Evolutionary conservation across 2,888 invertebrate genomes (phyloP), one percentile per base, ranked within the genome.

Genomic region (Heliconius erato): DNA sequence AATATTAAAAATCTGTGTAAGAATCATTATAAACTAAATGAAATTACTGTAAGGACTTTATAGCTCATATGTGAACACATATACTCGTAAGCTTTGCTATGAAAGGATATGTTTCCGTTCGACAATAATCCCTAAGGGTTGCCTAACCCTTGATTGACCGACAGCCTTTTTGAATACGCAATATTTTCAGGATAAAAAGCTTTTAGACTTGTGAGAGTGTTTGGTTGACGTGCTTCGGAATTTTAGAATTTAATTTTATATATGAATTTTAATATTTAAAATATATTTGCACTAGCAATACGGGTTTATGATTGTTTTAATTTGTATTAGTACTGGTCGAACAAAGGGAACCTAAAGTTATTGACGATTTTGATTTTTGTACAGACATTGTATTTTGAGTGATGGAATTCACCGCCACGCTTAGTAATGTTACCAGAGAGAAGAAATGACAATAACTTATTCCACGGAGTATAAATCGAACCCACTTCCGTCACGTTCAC

Each of bases 121-220:
- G 40, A 76, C 76, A 63, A 76, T 19, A 63, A 63, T 76, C 65
- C 69, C 26, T 54, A 59, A 81, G 49, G 65, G 40, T 69, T 69
- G 14, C 76, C 77, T 77, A 77, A 77, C 69, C 59, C 63, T 77
- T 77, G 76, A 77, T 76, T 81, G 80, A 81, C 80, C 80, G 76
- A 65, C 68, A 77, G 77, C 44, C 81, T 69, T 80, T 81, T 77
- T 76, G 76, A 76, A 76, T 76, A 63, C 63, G 26, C 67, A 80
- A 81, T 71, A 81, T 76, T 81, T 81, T 71, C 16, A 69, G 81
- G 59, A 77, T 71, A 77, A 81, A 81, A 77, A 77, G 77, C 80
- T 81, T 71, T 71, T 69, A 77, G 69, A 81, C 44, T 63, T 77
- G 5, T 40, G 40, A 44, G 40, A 63, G 63, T 81, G 44, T 71